Evolutionary conservation across 2,113 vertebrate species (phyloP).

Genomic region (Excalfactoria chinensis): DNA sequence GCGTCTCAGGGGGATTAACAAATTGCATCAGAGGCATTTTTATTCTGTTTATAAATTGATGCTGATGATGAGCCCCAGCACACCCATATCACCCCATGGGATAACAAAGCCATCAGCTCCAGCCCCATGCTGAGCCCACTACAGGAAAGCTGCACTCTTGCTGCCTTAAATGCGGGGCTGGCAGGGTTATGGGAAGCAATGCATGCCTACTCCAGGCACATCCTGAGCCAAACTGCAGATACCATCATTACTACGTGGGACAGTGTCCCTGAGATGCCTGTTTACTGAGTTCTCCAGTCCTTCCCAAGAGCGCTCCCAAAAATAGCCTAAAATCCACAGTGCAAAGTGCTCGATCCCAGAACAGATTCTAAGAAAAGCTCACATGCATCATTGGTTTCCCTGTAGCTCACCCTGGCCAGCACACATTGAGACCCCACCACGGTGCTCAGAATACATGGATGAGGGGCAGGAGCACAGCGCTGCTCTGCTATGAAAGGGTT

Average conservation of each 20-base stretch:
- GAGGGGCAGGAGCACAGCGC: neutral
- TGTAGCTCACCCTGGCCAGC: neutral
- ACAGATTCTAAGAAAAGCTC: accelerated
- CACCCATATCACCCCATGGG: neutral
- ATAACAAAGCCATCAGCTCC: neutral
- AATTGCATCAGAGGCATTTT: neutral
- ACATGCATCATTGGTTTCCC: accelerated
- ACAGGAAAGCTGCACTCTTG: neutral
- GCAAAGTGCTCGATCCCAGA: neutral
- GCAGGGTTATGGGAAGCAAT: neutral
- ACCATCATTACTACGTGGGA: accelerated
- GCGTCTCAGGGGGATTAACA: neutral
- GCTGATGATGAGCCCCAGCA: neutral
- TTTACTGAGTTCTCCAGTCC: neutral
- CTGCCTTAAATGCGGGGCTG: neutral
- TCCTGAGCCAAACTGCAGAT: neutral
- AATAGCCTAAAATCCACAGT: neutral
- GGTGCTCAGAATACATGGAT: neutral
- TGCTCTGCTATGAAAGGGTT: accelerated
- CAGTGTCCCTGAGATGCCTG: neutral
- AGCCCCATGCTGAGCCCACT: neutral
- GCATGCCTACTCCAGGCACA: accelerated
- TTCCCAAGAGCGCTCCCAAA: neutral
- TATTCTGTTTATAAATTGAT: neutral
- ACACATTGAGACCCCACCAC: neutral